These are phyloP conservation scores for Seriola dumerili DNA, from an alignment of 2,113 vertebrate species.

Conservation along the genomic window DNA sequence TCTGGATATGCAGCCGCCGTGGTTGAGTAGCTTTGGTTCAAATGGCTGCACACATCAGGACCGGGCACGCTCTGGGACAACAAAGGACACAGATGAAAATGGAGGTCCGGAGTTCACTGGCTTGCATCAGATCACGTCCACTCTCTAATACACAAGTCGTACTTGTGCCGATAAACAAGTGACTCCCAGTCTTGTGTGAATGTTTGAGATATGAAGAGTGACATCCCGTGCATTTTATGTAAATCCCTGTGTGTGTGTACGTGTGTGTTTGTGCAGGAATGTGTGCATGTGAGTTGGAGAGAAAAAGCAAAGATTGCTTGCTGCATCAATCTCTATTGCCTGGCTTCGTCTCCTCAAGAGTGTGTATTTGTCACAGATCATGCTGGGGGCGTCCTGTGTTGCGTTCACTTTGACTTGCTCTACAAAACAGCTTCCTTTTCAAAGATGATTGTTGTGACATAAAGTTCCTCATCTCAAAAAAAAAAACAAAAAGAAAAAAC, in stretches of 20 bases:
- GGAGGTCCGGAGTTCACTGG: constrained; percentile 54
- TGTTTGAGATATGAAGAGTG: neutral
- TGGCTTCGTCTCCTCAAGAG: constrained; percentile 31
- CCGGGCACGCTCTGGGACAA: constrained; percentile 35
- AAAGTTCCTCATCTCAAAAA: constrained; percentile 23
- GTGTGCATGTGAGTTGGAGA: neutral
- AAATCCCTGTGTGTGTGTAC: constrained; percentile 8
- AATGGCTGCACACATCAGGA: constrained; percentile 73
- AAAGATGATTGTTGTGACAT: constrained; percentile 31
- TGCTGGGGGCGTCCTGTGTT: neutral
- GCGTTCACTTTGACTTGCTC: constrained; percentile 23
- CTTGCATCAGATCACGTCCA: constrained; percentile 44
- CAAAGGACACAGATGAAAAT: constrained; percentile 58
- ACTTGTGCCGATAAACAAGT: neutral
- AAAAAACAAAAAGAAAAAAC: neutral
- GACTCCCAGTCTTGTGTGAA: constrained; percentile 33
- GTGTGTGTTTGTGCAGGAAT: neutral
- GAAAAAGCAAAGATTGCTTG: neutral
- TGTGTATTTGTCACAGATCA: constrained; percentile 32
- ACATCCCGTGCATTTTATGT: neutral
- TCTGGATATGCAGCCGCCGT: constrained; percentile 39
- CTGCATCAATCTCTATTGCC: constrained; percentile 64
- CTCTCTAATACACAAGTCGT: constrained; percentile 14
- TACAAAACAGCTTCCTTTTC: constrained; percentile 12
- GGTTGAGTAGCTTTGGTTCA: constrained; percentile 48